Evolutionary conservation across 2,113 vertebrate species (phyloP), one percentile per base, ranked within the genome.

Genomic region (Callopanchax toddi): DNA sequence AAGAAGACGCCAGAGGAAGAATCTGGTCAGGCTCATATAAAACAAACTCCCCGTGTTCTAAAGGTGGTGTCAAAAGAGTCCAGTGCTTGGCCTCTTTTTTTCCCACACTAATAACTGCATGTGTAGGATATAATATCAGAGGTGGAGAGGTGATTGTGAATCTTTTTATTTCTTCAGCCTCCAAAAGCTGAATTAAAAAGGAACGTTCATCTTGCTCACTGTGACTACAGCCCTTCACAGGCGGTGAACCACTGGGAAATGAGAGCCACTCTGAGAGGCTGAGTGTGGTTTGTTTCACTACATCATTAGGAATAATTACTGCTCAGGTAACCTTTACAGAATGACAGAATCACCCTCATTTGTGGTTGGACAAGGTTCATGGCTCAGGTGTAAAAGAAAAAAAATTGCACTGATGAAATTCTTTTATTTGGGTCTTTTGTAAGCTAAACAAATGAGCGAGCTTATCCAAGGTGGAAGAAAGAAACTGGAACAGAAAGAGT

Each of bases 101-200:
- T 46, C 56, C 54, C 59, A 49, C 76, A 73, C 69, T 85, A 83
- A 83, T 77, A 82, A 51, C 75, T 58, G 51, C 11, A 18, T 67
- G 74, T 53, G 65, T 60, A 64, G 61, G 54, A 65, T 76, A 61
- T 84, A 83, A 84, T 74, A 81, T 82, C 61, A 67, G 52, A 71
- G 77, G 65, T 78, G 74, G 58, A 55, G 52, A 63, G 71, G 78
- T 81, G 73, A 83, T 78, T 59, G 74, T 69, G 61, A 79, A 66
- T 79, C 44, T 65, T 50, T 57, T 6, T 6, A 1, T 75, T 54
- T 44, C 63, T 66, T 25, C 40, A 78, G 67, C 66, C 74, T 81
- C 49, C 74, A 69, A 60, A 63, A 73, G 68, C 66, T 79, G 62
- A 68, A 52, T 84, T 45, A 39, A 61, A 79, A 78, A 71, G 60